phyloP scores from a whole-genome alignment of 2,113 vertebrate species.

The Oceanites oceanicus region DNA sequence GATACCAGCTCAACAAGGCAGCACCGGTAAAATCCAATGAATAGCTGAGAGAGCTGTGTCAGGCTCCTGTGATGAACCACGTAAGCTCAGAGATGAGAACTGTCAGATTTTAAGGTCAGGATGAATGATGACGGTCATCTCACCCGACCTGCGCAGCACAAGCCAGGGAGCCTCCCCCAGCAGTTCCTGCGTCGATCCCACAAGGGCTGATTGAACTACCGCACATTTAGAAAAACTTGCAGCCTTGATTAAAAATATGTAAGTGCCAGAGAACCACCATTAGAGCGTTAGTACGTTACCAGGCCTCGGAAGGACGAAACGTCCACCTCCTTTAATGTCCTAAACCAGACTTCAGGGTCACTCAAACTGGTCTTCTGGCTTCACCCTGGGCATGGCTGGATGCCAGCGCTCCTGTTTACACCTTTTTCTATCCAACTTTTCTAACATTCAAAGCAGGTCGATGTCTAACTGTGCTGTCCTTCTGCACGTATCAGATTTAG shows the following conservation, averaged over 20 bases:
- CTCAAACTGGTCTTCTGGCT: background rate
- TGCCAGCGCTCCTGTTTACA: background rate
- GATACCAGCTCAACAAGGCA: background rate
- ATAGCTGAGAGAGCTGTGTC: conserved; percentile 21
- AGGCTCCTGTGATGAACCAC: conserved; percentile 19
- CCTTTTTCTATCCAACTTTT: background rate
- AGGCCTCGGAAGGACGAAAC: background rate
- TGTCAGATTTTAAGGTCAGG: conserved; percentile 43
- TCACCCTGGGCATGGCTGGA: background rate
- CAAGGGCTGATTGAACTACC: background rate
- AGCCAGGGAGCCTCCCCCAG: background rate
- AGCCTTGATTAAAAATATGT: background rate
- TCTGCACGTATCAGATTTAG: background rate
- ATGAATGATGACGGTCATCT: conserved; percentile 25
- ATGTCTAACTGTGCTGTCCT: background rate
- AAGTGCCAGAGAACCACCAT: background rate
- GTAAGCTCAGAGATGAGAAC: conserved; percentile 51
- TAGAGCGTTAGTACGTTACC: background rate
- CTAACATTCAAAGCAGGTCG: background rate
- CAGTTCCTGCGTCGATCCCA: background rate
- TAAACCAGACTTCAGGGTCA: background rate
- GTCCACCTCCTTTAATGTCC: background rate
- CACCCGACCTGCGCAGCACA: background rate
- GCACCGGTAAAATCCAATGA: background rate
- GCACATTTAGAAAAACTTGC: background rate